Base-by-base conservation (phyloP, 1,140 invertebrate genomes). In the Drosophila kanapiae region DNA sequence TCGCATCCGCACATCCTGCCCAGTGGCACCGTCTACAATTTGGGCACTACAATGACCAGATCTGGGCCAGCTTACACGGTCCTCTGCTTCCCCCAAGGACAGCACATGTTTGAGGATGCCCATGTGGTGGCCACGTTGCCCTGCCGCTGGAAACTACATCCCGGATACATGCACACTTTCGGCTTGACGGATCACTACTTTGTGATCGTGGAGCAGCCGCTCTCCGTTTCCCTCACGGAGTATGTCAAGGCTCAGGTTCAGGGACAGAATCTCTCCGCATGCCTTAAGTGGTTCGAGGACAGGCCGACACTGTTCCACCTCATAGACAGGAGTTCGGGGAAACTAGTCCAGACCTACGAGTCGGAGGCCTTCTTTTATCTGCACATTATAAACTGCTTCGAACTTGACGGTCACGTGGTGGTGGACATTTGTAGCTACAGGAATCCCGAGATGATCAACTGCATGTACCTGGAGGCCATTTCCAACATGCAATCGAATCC, bases 321-420 rank as follows among this genome's bases (percentile, higher is more conserved):
- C 0, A 93, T 98, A 2, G 95, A 94, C 7, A 94, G 96, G 33
- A 81, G 94, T 58, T 95, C 94, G 31, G 96, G 96, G 3, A 93
- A 94, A 80, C 77, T 95, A 45, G 91, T 93, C 1, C 94, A 94
- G 47, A 95, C 94, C 48, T 96, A 95, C 86, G 86, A 95, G 23
- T 94, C 97, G 0, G 95, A 97, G 61, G 93, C 95, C 0, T 96
- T 98, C 70, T 98, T 98, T 86, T 98, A 96, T 78, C 94, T 98
- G 4, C 98, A 99, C 86, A 96, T 97, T 37, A 97, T 98, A 58
- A 99, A 99, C 93, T 95, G 96, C 57, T 99, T 96, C 87, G 97
- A 98, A 86, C 93, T 94, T 51, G 95, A 96, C 47, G 94, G 94
- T n/a, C 94, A 95, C 67, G 94, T 97, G 49, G 92, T 98, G 2